A percentile compares a stretch with the other conserved stretches of the same genome.
Evolutionary conservation across 2,113 vertebrate species (phyloP).

Genomic region (Gracilinanus agilis): DNA sequence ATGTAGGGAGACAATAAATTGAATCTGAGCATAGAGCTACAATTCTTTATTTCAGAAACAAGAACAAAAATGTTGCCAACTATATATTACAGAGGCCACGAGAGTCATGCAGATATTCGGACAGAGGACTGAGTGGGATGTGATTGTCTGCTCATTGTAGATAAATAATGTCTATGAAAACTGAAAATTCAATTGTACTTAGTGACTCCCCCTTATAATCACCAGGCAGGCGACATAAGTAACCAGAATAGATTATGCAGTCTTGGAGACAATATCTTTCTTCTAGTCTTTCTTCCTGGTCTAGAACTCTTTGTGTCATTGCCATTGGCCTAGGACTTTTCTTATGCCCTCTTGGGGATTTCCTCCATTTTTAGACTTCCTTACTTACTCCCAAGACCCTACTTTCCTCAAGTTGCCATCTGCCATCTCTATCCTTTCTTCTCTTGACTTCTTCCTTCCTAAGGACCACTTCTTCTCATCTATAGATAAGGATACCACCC

Average conservation of each 20-base stretch:
- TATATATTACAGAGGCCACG: background rate
- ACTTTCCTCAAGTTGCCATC: background rate
- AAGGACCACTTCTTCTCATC: background rate
- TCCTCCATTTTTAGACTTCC: background rate
- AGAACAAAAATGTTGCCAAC: background rate
- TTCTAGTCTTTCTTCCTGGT: background rate
- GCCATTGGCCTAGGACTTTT: background rate
- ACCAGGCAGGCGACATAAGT: background rate
- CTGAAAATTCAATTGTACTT: background rate
- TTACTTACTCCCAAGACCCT: background rate
- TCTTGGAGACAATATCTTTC: background rate
- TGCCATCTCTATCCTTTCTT: background rate
- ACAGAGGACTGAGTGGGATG: background rate
- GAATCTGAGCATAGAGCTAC: background rate
- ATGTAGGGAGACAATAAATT: background rate
- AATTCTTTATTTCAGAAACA: background rate
- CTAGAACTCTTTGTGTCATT: background rate
- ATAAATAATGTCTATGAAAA: background rate
- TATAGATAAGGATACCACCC: background rate
- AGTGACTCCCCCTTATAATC: background rate
- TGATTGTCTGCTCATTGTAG: background rate
- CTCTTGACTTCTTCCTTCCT: background rate
- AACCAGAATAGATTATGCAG: background rate
- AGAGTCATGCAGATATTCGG: background rate
- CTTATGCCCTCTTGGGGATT: background rate